A percentile compares a stretch with the other conserved stretches of the same genome.
phyloP scores from a whole-genome alignment of 2,888 invertebrate species.

The Cenopis cana region DNA sequence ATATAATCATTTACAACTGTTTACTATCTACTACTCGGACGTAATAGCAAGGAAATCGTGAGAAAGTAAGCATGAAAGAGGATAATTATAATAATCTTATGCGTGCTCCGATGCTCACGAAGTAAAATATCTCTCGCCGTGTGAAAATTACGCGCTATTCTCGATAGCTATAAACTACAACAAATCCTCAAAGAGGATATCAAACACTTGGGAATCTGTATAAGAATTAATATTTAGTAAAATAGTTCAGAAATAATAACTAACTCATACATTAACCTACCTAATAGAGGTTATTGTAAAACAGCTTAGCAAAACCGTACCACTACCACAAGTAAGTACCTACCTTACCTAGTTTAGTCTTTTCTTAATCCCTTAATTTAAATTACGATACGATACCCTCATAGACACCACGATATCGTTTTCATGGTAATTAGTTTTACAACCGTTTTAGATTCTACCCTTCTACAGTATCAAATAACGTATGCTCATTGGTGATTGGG shows the following conservation, averaged over 20 bases:
- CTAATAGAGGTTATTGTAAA: no score
- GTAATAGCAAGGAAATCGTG: constrained; percentile 32
- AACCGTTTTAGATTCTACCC: constrained; percentile 25
- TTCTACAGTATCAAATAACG: constrained; percentile 31
- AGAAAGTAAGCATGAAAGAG: constrained; percentile 37
- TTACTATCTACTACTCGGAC: neutral
- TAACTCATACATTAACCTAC: no score
- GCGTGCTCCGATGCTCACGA: constrained; percentile 28
- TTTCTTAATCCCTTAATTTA: constrained; percentile 22
- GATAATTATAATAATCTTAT: constrained; percentile 33
- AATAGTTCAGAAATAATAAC: no score
- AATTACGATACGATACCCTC: constrained; percentile 25
- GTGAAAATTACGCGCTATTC: constrained; percentile 12
- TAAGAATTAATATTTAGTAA: no score
- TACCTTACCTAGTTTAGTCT: neutral
- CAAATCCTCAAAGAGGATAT: neutral
- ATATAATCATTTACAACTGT: neutral
- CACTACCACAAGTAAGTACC: no score
- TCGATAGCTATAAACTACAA: neutral
- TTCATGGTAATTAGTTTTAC: constrained; percentile 33
- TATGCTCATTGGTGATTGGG: neutral
- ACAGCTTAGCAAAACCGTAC: no score
- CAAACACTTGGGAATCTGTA: neutral
- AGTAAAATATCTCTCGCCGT: constrained; percentile 25
- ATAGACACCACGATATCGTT: constrained; percentile 31